These are phyloP conservation scores for Blera fallax DNA, from an alignment of 2,888 invertebrate genomes.

Conservation along the genomic window DNA sequence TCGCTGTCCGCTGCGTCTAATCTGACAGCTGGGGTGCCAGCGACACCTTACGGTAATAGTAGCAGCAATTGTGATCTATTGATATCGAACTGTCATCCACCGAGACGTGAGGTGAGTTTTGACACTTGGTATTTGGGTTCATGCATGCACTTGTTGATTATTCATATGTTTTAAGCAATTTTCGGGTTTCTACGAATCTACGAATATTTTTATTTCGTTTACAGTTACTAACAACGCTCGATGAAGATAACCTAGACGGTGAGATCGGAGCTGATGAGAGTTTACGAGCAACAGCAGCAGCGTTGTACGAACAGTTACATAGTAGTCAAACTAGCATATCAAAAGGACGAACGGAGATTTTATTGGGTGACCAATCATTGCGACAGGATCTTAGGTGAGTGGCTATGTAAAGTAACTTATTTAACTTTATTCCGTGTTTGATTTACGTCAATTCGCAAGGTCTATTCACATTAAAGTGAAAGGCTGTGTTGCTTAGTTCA, in stretches of 20 bases:
- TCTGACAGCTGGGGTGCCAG: slow-evolving; percentile 4
- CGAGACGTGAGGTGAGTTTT: slow-evolving; percentile 80
- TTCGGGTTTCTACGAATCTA: no score
- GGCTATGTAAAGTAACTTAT: not conserved
- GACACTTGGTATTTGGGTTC: not conserved
- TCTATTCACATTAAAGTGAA: no score
- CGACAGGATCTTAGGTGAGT: slow-evolving; percentile 80
- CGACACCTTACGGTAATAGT: slow-evolving; percentile 73
- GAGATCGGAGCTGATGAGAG: slow-evolving; percentile 75
- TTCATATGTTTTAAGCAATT: not conserved
- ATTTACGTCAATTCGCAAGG: not conserved
- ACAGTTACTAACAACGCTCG: slow-evolving; percentile 80
- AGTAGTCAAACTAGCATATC: slow-evolving; percentile 82
- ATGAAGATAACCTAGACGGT: slow-evolving; percentile 77
- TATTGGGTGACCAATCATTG: slow-evolving; percentile 81
- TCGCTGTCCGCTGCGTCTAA: slow-evolving; percentile 42
- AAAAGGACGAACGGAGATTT: slow-evolving; percentile 82
- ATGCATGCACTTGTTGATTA: not conserved
- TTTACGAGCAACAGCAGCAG: slow-evolving; percentile 73
- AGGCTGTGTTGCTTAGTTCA: no score
- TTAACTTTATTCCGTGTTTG: not conserved
- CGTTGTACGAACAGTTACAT: slow-evolving; percentile 75
- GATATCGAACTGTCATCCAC: slow-evolving; percentile 81
- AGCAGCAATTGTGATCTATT: slow-evolving; percentile 81
- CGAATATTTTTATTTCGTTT: not conserved